Conservation (phyloP, 2,113 vertebrate species). For the Nasalis larvatus region DNA sequence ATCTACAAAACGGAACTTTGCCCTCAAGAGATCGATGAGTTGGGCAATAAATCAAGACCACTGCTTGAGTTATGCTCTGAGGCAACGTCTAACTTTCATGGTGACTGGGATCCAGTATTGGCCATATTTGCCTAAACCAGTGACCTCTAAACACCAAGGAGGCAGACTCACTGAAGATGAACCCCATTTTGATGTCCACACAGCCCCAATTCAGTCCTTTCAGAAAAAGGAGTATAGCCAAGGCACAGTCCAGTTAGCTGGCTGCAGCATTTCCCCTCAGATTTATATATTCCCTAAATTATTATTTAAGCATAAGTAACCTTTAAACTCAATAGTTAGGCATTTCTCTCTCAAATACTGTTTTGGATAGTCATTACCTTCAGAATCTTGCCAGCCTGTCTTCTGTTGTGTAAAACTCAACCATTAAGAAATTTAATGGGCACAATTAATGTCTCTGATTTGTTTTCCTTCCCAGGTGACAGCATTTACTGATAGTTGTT, state of each 20-base stretch:
- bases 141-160: not conserved
- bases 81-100: not conserved
- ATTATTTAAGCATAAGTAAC: not conserved
- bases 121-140: not conserved
- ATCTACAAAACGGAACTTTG: not conserved
- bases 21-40: conserved; percentile 9
- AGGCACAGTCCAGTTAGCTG: not conserved
- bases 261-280: not conserved
- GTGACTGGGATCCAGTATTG: not conserved
- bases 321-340: not conserved
- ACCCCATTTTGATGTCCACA: not conserved
- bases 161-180: not conserved
- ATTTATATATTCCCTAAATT: not conserved
- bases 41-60: not conserved
- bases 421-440: conserved; percentile 18
- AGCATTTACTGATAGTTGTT: conserved; percentile 25
- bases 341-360: not conserved
- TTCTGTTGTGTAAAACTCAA: conserved; percentile 17
- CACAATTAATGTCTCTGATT: not conserved
- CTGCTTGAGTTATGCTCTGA: not conserved
- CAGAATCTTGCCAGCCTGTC: not conserved
- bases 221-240: not conserved
- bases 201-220: not conserved
- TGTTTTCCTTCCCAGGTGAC: conserved; percentile 16
- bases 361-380: not conserved